These are phyloP conservation scores for Aphyosemion australe DNA, from an alignment of 2,113 vertebrate species.

Conservation along the genomic window DNA sequence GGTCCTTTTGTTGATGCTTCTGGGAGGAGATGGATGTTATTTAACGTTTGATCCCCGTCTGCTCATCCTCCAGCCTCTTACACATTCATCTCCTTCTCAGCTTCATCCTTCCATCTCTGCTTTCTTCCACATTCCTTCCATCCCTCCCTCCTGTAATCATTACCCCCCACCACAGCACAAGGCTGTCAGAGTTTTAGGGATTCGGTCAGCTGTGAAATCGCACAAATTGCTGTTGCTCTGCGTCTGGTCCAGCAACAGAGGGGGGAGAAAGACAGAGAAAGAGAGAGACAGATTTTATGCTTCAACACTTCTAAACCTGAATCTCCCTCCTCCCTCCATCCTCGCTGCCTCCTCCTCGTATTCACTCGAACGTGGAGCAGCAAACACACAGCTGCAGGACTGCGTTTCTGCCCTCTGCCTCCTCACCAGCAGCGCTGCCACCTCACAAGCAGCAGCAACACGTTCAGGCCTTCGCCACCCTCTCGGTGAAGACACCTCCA, in stretches of 20 bases:
- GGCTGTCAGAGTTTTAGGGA: conserved; percentile 81
- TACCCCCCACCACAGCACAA: conserved; percentile 53
- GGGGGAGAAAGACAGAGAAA: conserved; percentile 49
- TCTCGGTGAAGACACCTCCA: conserved; percentile 69
- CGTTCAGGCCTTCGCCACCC: conserved; percentile 42
- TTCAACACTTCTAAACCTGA: conserved; percentile 82
- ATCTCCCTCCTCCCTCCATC: conserved; percentile 8
- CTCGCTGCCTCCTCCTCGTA: conserved; percentile 41
- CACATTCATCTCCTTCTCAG: conserved; percentile 8
- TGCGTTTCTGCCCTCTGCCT: conserved; percentile 34
- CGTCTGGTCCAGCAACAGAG: conserved; percentile 72
- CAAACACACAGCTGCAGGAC: conserved; percentile 76
- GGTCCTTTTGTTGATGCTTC: too few relatives aligned
- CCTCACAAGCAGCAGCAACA: conserved; percentile 45
- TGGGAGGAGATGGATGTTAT: too few relatives aligned
- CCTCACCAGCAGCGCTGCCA: conserved; percentile 31
- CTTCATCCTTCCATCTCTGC: conserved; percentile 37
- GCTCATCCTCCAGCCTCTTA: conserved; percentile 21
- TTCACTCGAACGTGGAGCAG: conserved; percentile 68
- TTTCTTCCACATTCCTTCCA: conserved; percentile 29
- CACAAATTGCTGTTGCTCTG: conserved; percentile 83
- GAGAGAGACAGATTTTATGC: conserved; percentile 76
- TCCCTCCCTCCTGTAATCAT: conserved; percentile 25
- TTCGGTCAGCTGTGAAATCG: conserved; percentile 82
- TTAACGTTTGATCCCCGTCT: too few relatives aligned